Conservation (phyloP, 2,113 vertebrate genomes). For the Saccopteryx leptura region DNA sequence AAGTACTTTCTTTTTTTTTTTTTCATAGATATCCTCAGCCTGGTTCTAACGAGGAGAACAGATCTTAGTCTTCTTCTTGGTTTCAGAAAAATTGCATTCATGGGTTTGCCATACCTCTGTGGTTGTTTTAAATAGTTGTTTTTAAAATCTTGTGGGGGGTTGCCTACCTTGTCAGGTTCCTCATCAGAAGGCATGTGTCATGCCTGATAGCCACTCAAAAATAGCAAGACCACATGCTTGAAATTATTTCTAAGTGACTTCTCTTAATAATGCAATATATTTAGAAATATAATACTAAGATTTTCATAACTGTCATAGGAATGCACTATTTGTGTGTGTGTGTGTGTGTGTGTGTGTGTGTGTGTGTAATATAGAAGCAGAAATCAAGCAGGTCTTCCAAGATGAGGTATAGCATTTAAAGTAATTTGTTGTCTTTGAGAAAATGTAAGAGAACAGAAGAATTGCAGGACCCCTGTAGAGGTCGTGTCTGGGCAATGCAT, state of each 20-base stretch:
- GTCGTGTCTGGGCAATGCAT: neutral
- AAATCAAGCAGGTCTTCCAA: slow-evolving; percentile 42
- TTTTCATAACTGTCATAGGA: slow-evolving; percentile 35
- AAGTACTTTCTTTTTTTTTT: neutral
- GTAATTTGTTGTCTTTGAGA: slow-evolving; percentile 50
- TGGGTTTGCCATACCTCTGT: neutral
- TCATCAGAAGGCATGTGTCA: neutral
- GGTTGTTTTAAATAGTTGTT: neutral
- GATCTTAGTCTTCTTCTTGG: neutral
- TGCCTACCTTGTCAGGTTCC: neutral
- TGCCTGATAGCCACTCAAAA: slow-evolving; percentile 29
- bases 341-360: neutral
- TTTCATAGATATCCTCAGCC: neutral
- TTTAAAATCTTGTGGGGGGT: neutral
- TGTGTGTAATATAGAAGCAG: neutral
- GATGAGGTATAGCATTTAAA: neutral
- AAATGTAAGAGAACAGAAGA: slow-evolving; percentile 5
- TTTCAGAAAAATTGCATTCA: neutral
- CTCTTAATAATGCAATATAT: slow-evolving; percentile 42
- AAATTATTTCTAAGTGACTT: neutral
- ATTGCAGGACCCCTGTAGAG: neutral
- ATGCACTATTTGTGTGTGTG: neutral
- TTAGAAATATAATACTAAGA: slow-evolving; percentile 3
- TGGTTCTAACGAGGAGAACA: neutral
- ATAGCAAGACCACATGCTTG: neutral